Base-by-base conservation (phyloP, 2,888 invertebrate species). In the Hirtodrosophila trivittata region DNA sequence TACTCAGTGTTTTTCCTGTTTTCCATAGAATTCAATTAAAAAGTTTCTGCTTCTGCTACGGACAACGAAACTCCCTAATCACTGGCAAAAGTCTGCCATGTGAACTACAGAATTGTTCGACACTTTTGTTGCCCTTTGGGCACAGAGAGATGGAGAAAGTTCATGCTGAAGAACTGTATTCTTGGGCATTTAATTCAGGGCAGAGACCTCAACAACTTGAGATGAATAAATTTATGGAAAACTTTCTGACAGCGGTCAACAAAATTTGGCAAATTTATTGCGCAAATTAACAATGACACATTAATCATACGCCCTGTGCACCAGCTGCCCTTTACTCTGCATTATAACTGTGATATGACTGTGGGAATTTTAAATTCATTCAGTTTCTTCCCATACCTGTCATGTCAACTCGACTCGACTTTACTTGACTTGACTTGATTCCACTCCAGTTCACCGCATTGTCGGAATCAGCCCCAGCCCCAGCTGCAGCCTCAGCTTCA, bases 1-100 rank as follows among this genome's bases (percentile, higher is more conserved):
- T 75, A 66, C n/a, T 78, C 38, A 46, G 60, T 67, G 56, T 75
- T 75, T 65, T 63, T 64, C 71, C 66, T 74, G 54, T 64, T 69
- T 78, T 65, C 46, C 66, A 59, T 59, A 59, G 77, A 82, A 82
- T 86, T 82, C 75, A 82, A 82, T 82, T 86, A 86, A 63, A 68
- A 82, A 84, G 52, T 81, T 86, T 84, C 55, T 49, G 12, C 55
- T 63, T 47, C 65, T 63, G 60, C 59, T 59, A 30, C 46, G 52
- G 56, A 66, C 55, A 46, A 21, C 6, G 50, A 59, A 25, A 13
- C 18, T n/a, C 14, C 21, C 50, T 3, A 49, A 70, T 12, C 33
- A 28, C 38, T 52, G 26, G 30, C 57, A 52, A 26, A 43, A n/a
- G 47, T 46, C 33, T 12, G 28, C 58, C 57, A 55, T 55, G 58